phyloP scores from a whole-genome alignment of 2,888 invertebrate species.

The Caenorhabditis zanzibari region DNA sequence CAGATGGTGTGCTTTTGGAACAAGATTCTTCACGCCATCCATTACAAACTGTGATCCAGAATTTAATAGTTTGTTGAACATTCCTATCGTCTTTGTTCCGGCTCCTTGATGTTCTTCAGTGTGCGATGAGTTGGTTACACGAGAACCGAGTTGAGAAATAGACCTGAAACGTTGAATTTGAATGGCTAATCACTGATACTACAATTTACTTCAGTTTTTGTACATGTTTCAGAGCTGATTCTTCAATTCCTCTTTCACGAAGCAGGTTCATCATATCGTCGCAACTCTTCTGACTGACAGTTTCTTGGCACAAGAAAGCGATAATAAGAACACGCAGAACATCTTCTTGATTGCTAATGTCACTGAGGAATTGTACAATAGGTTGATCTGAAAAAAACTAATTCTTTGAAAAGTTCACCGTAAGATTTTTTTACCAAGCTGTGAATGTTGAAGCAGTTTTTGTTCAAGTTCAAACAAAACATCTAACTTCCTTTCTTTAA shows the following conservation, averaged over 20 bases:
- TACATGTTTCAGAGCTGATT: constrained; percentile 79
- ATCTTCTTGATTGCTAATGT: constrained; percentile 74
- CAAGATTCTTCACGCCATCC: constrained; percentile 93
- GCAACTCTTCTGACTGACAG: constrained; percentile 70
- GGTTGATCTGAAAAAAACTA: constrained; percentile 72
- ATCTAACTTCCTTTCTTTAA: constrained; percentile 90
- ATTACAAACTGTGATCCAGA: constrained; percentile 99
- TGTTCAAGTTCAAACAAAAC: constrained; percentile 98
- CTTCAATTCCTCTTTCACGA: constrained; percentile 76
- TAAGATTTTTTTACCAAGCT: constrained; percentile 84
- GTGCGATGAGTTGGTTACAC: constrained; percentile 53
- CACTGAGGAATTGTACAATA: constrained; percentile 69
- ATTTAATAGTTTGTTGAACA: constrained; percentile 98
- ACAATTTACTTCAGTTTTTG: constrained; percentile 74
- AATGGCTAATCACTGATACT: neutral
- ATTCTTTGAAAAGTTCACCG: neutral
- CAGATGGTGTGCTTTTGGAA: constrained; percentile 92
- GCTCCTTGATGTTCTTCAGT: constrained; percentile 89
- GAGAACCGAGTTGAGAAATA: constrained; percentile 69
- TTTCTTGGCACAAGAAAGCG: constrained; percentile 73
- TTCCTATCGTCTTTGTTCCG: constrained; percentile 93
- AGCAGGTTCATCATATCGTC: constrained; percentile 75
- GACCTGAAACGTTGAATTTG: constrained; percentile 54
- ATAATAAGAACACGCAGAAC: constrained; percentile 80
- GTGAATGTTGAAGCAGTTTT: constrained; percentile 90